Evolutionary conservation across 2,797 vertebrate genomes (phyloP).

Genomic region (Kryptopterus vitreolus): DNA sequence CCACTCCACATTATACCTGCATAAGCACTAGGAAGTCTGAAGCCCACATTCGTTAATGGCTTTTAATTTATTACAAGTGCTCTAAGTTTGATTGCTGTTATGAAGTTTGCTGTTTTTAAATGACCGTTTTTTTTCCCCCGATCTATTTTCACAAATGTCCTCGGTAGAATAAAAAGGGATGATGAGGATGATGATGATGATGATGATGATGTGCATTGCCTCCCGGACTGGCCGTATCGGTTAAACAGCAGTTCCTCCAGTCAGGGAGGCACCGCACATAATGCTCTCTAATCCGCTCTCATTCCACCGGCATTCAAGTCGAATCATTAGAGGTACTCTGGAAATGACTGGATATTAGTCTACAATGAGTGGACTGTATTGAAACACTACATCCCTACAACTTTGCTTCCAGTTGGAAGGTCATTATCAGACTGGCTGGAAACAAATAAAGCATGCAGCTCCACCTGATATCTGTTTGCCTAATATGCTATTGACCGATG

Average conservation of each 20-base stretch:
- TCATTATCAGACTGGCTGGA: constrained; percentile 17
- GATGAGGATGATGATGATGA: neutral
- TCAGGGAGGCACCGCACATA: neutral
- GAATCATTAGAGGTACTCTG: constrained; percentile 13
- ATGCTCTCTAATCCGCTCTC: neutral
- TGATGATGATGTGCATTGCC: neutral
- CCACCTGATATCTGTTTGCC: constrained; percentile 22
- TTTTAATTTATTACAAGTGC: constrained; percentile 35
- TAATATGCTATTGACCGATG: constrained; percentile 27
- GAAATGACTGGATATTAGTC: constrained; percentile 3
- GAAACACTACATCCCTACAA: constrained; percentile 20
- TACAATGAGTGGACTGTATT: constrained; percentile 8
- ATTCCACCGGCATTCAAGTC: neutral
- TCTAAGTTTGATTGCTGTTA: constrained; percentile 25
- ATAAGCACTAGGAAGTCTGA: constrained; percentile 13
- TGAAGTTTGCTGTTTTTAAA: neutral
- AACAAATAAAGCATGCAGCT: constrained; percentile 33
- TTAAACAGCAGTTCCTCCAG: neutral
- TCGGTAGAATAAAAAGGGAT: neutral
- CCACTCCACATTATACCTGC: constrained; percentile 19
- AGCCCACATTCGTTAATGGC: constrained; percentile 17
- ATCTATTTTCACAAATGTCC: neutral
- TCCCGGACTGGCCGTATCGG: constrained; percentile 2
- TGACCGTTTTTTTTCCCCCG: constrained; percentile 6
- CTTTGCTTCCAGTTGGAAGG: neutral